phyloP scores from a whole-genome alignment of 2,888 invertebrate species.

The Maniola hyperantus region DNA sequence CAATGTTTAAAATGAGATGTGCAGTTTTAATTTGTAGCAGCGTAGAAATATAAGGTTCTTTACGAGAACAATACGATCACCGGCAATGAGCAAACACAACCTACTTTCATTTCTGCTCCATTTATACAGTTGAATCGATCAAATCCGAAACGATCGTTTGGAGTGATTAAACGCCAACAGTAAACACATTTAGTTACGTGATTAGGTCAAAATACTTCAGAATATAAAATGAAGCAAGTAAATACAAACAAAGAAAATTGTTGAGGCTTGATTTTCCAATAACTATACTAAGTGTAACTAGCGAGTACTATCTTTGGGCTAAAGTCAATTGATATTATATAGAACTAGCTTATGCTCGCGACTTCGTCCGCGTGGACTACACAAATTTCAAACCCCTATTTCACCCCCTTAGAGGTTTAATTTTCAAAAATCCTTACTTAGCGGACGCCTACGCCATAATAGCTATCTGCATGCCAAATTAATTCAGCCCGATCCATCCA shows the following conservation, averaged over 20 bases:
- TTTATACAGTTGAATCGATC: slow-evolving; percentile 33
- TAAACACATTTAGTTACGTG: slow-evolving; percentile 19
- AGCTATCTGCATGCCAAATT: too few relatives aligned
- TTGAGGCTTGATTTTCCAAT: neutral
- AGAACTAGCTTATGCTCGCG: too few relatives aligned
- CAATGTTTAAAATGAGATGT: too few relatives aligned
- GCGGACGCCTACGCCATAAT: too few relatives aligned
- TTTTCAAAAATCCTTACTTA: too few relatives aligned
- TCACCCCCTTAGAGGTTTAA: too few relatives aligned
- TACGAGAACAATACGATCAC: slow-evolving; percentile 9
- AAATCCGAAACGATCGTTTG: slow-evolving; percentile 28
- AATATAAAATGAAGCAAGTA: slow-evolving; percentile 1
- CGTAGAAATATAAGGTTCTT: slow-evolving; percentile 4
- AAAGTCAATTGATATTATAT: neutral
- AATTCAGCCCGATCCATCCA: too few relatives aligned
- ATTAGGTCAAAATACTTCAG: slow-evolving; percentile 9
- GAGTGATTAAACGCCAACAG: slow-evolving; percentile 25
- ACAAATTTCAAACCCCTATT: too few relatives aligned
- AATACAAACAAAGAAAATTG: slow-evolving; percentile 10
- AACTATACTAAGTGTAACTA: neutral
- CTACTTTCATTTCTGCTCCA: slow-evolving; percentile 38
- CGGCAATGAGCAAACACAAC: slow-evolving; percentile 10
- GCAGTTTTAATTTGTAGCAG: too few relatives aligned
- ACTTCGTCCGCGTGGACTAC: too few relatives aligned
- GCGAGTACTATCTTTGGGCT: neutral